These are phyloP conservation scores for Lagocephalus sceleratus DNA, from an alignment of 2,797 vertebrate genomes.

Conservation along the genomic window DNA sequence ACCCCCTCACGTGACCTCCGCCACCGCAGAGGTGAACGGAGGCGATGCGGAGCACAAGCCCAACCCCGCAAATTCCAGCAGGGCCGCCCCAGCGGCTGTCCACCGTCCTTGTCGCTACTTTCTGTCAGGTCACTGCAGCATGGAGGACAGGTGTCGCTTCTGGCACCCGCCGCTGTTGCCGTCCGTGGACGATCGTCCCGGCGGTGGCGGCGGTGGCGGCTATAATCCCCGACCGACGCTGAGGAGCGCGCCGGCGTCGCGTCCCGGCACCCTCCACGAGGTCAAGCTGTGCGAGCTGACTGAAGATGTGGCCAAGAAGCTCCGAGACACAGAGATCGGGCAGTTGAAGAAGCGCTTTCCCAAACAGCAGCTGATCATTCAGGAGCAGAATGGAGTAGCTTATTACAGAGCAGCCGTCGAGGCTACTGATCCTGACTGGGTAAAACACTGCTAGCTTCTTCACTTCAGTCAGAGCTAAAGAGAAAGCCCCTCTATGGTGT, in stretches of 20 bases:
- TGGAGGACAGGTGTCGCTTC: slow-evolving; percentile 81
- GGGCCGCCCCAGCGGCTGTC: slow-evolving; percentile 5
- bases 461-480: neutral
- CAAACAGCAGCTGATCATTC: slow-evolving; percentile 78
- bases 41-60: slow-evolving; percentile 9
- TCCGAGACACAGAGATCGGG: slow-evolving; percentile 76
- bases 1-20: slow-evolving; percentile 3
- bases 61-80: slow-evolving; percentile 8
- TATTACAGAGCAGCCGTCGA: slow-evolving; percentile 75
- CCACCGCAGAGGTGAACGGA: slow-evolving; percentile 3
- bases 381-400: slow-evolving; percentile 77
- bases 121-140: slow-evolving; percentile 78
- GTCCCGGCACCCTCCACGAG: slow-evolving; percentile 46
- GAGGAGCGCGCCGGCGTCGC: slow-evolving; percentile 27
- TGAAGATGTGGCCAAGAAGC: slow-evolving; percentile 59
- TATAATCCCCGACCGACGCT: slow-evolving; percentile 14
- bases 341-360: slow-evolving; percentile 80
- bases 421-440: slow-evolving; percentile 84
- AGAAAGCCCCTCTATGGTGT: neutral
- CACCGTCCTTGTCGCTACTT: slow-evolving; percentile 78
- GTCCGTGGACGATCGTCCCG: slow-evolving; percentile 19
- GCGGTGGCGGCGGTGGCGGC: neutral
- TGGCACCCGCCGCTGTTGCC: slow-evolving; percentile 73
- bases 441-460: slow-evolving; percentile 37
- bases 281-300: slow-evolving; percentile 76